Evolutionary conservation across 1,140 invertebrate species (phyloP).

Genomic region (Brachionus paranguensis): DNA sequence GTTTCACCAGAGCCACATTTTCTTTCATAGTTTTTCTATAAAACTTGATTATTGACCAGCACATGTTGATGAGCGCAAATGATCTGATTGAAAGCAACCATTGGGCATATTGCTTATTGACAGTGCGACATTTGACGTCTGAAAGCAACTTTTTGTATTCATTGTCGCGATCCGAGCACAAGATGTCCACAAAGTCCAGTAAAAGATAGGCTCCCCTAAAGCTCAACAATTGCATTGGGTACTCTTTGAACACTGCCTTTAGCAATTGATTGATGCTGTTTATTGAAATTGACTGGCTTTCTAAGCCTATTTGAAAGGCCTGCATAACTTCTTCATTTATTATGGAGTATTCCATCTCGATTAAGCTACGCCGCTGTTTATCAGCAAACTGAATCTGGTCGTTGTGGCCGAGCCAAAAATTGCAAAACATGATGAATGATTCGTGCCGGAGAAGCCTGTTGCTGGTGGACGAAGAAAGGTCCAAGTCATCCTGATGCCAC

Average conservation of each 20-base stretch:
- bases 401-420: constrained; percentile 50
- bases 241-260: constrained; percentile 51
- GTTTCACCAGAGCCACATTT: background rate
- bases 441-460: background rate
- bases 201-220: constrained; percentile 48
- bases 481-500: constrained; percentile 46
- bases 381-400: constrained; percentile 46
- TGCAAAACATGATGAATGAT: constrained; percentile 52
- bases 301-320: constrained; percentile 49
- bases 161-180: constrained; percentile 48
- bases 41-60: constrained; percentile 51
- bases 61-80: constrained; percentile 52
- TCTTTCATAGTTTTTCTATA: constrained; percentile 45
- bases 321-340: constrained; percentile 49
- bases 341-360: constrained; percentile 52
- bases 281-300: constrained; percentile 46
- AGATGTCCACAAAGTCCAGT: constrained; percentile 50
- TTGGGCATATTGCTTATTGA: constrained; percentile 52
- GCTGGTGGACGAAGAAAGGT: background rate
- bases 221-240: constrained; percentile 48
- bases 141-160: constrained; percentile 50
- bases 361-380: constrained; percentile 49
- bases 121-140: constrained; percentile 52
- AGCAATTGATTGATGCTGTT: constrained; percentile 47
- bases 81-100: constrained; percentile 50